Evolutionary conservation across 2,113 vertebrate genomes (phyloP), one percentile per base, ranked within the genome.

Genomic region (Osmerus mordax): DNA sequence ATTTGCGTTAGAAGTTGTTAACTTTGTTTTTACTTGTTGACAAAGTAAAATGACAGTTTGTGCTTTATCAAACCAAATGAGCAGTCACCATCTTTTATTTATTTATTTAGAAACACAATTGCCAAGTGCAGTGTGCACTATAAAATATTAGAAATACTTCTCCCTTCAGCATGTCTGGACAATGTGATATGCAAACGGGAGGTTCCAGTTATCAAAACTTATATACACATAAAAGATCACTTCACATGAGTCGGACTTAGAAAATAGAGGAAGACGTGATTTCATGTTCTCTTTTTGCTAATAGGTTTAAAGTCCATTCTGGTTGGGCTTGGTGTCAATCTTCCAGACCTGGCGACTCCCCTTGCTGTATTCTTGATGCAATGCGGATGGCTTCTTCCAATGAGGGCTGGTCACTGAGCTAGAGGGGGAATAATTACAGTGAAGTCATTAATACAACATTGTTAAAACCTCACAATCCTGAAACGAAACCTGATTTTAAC

Each of bases 361-460:
- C 97, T 86, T 98, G 97, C 66, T 99, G 97, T 94, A 99, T 99
- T 88, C 97, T 94, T 67, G 97, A 99, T 71, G 97, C 97, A 94
- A 99, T 98, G 91, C 97, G 93, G 87, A 99, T 99, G 89, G 97
- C 97, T 94, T 99, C 97, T 90, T 99, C 97, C 87, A 99, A 87
- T 28, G 97, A 98, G 65, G 96, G 97, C 81, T 97, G 96, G 84
- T 99, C 97, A 87, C 95, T 96, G 65, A 99, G 94, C 97, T 99
- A 21, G 25, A 21, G 18, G 19, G 18, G 13, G 32, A 3, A 67
- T 4, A 16, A n/a, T 28, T 25, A n/a, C 4, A 51, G 5, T 28
- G 2, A 60, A 9, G 60, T 14, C 15, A 52, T 15, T 32, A 36
- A 32, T 81, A 71, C 21, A 78, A 29, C 51, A 32, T 36, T 16